A percentile compares a stretch with the other conserved stretches of the same genome.
Evolutionary conservation across 2,888 invertebrate genomes (phyloP).

Genomic region (Tipula helvola): DNA sequence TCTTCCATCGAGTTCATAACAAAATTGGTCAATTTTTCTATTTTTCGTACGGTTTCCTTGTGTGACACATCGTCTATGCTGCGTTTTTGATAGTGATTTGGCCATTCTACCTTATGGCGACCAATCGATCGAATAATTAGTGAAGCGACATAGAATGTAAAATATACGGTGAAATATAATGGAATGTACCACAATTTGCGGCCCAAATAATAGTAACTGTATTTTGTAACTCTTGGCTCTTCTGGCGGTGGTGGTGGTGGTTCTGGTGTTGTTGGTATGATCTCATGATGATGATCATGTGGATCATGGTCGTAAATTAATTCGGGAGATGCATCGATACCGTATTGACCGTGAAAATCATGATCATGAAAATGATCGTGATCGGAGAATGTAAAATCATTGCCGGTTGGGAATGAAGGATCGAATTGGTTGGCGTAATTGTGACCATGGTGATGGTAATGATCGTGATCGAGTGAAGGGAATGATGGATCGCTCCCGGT

Average conservation of each 20-base stretch:
- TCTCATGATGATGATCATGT: conserved; percentile 19
- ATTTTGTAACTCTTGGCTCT: conserved; percentile 39
- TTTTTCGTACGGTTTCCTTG: conserved; percentile 23
- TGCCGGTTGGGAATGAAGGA: background rate
- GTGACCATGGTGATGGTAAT: background rate
- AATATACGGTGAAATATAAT: conserved; percentile 53
- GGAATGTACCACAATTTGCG: conserved; percentile 60
- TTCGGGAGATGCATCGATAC: conserved; percentile 23
- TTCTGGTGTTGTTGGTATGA: conserved; percentile 25
- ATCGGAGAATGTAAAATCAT: background rate
- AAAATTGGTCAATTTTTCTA: conserved; percentile 29
- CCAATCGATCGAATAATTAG: conserved; percentile 53
- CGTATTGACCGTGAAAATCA: conserved; percentile 15
- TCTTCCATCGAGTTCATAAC: conserved; percentile 32
- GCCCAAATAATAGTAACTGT: conserved; percentile 57
- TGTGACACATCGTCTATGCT: conserved; percentile 21
- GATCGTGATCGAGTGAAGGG: background rate
- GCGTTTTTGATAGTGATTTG: conserved; percentile 30
- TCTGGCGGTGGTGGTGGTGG: conserved; percentile 25
- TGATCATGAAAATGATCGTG: conserved; percentile 22
- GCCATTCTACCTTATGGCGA: conserved; percentile 44
- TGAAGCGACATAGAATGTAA: conserved; percentile 47
- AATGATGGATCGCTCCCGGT: background rate
- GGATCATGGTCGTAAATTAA: conserved; percentile 18
- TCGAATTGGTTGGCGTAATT: too few relatives aligned